A percentile compares a stretch with the other conserved stretches of the same genome.
phyloP scores from a whole-genome alignment of 2,113 vertebrate species.

The Stegastes partitus region DNA sequence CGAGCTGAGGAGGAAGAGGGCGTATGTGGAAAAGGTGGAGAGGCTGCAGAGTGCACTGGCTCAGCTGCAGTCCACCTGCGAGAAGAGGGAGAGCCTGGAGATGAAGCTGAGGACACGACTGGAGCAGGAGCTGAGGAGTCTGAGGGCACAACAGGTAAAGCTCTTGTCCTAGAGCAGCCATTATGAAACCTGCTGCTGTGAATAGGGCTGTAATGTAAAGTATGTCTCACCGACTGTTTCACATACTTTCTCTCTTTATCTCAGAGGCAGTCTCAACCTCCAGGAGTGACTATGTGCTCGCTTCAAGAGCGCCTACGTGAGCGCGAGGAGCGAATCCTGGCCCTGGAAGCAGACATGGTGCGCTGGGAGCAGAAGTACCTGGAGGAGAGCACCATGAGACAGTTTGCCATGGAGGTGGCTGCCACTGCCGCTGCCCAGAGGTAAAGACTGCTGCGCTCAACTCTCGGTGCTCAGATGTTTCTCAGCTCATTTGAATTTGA shows the following conservation, averaged over 20 bases:
- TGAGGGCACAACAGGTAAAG: slow-evolving; percentile 92
- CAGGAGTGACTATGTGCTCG: slow-evolving; percentile 83
- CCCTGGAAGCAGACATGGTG: slow-evolving; percentile 97
- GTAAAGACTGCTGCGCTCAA: slow-evolving; percentile 37
- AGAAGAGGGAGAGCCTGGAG: slow-evolving; percentile 96
- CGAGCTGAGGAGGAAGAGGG: slow-evolving; percentile 93
- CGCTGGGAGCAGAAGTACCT: slow-evolving; percentile 99
- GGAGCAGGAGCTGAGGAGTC: slow-evolving; percentile 96
- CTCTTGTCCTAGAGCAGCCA: neutral
- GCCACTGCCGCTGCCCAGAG: slow-evolving; percentile 96
- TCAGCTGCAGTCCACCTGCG: slow-evolving; percentile 96
- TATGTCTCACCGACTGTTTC: neutral
- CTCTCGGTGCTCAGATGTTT: neutral
- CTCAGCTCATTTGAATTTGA: neutral
- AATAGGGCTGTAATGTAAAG: neutral
- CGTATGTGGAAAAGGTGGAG: slow-evolving; percentile 97
- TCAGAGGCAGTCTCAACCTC: slow-evolving; percentile 88
- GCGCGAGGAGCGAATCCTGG: slow-evolving; percentile 95
- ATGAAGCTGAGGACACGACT: slow-evolving; percentile 92
- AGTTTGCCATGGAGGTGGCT: slow-evolving; percentile 98
- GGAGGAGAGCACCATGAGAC: slow-evolving; percentile 97
- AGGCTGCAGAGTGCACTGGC: slow-evolving; percentile 94
- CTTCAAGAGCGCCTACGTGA: slow-evolving; percentile 94
- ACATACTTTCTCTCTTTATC: neutral
- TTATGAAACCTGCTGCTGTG: neutral